Base-by-base conservation (phyloP, 2,797 vertebrate genomes). In the Pachyuromys duprasi region DNA sequence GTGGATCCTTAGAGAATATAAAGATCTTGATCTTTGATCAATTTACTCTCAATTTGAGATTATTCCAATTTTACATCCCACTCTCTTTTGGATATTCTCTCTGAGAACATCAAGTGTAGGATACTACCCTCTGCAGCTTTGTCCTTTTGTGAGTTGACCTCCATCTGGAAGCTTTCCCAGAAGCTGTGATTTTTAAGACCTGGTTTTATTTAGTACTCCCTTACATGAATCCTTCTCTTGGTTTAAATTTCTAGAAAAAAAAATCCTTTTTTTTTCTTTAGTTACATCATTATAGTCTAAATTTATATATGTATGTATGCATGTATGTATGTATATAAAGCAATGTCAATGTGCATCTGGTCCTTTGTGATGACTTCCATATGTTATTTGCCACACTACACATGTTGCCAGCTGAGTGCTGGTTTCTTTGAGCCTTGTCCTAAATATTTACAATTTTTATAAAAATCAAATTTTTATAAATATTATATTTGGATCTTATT, bases 381-480 rank as follows among this genome's bases (percentile, higher is more conserved):
- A 8, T 75, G 42, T 80, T 36, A 12, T 89, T 83, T 69, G n/a
- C 36, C 76, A 42, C 8, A 9, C 0, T 55, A 13, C 45, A 76
- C 14, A 26, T 18, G 4, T 14, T 26, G 31, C 13, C 82, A 45
- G 62, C 14, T 63, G 62, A 79, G 42, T 75, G 28, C 22, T n/a
- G 33, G 70, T 70, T 31, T 55, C 53, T 88, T 57, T 67, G 20
- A 76, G 75, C 4, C 53, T 74, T 72, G 39, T 84, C 72, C 14
- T 84, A 88, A 90, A 62, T 70, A 89, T 42, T 67, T 86, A 33
- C 8, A 69, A 36, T 65, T 92, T 93, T 26, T 17, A 93, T 28
- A 26, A 75, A 49, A 93, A 67, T 80, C 12, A 79, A 26, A 67
- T 8, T 49, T 49, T 49, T 11, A 1, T 49, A 49, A 49, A 9